phyloP scores from a whole-genome alignment of 2,888 invertebrate species.

The Scaptomyza polygonia region DNA sequence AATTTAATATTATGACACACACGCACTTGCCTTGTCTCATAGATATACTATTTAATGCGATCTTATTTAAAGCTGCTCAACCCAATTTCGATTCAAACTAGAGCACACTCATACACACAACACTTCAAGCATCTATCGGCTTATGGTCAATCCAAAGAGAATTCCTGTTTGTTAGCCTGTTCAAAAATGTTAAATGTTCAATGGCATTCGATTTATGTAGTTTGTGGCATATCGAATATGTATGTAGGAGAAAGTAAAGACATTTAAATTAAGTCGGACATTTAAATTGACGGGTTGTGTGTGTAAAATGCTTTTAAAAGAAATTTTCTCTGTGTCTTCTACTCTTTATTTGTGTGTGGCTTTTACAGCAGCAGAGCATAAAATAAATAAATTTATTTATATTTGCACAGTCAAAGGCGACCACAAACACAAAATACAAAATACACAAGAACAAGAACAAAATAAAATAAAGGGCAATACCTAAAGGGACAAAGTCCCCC shows the following conservation, averaged over 20 bases:
- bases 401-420: constrained; percentile 77
- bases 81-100: constrained; percentile 9
- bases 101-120: constrained; percentile 10
- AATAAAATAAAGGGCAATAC: constrained; percentile 20
- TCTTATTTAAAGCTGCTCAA: constrained; percentile 19
- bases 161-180: constrained; percentile 23
- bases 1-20: constrained; percentile 22
- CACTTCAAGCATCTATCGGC: constrained; percentile 8
- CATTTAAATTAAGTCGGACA: constrained; percentile 58
- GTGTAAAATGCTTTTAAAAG: constrained; percentile 20
- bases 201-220: constrained; percentile 57
- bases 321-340: not conserved
- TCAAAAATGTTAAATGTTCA: constrained; percentile 40
- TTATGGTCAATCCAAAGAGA: not conserved
- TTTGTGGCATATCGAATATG: constrained; percentile 44
- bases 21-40: not conserved
- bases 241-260: constrained; percentile 41
- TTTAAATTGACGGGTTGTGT: constrained; percentile 21
- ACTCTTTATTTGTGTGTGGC: constrained; percentile 29
- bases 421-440: constrained; percentile 41
- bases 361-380: constrained; percentile 60
- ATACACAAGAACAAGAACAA: constrained; percentile 5
- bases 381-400: constrained; percentile 79
- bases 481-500: constrained; percentile 60
- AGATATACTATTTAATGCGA: not conserved